phyloP scores from a whole-genome alignment of 2,113 vertebrate species.

The Agelaius phoeniceus region DNA sequence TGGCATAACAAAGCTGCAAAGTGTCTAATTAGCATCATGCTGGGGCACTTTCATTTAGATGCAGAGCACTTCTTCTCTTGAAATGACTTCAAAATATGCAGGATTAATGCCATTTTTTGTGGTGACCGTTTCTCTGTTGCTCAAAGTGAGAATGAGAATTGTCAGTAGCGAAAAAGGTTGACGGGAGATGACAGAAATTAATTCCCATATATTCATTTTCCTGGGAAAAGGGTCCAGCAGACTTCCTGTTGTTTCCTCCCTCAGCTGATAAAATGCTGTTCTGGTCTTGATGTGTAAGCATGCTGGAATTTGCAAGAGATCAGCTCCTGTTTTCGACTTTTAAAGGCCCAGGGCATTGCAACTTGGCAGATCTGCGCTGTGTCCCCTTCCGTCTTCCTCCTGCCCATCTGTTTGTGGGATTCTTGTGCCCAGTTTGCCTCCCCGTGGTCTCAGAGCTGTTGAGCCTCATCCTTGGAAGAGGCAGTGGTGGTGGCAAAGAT shows the following conservation, averaged over 20 bases:
- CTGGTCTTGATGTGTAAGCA: conserved; percentile 46
- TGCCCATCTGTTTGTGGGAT: conserved; percentile 66
- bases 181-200: conserved; percentile 37
- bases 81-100: conserved; percentile 57
- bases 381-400: conserved; percentile 20
- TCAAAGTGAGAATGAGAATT: conserved; percentile 61
- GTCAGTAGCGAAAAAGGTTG: conserved; percentile 24
- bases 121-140: conserved; percentile 3
- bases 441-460: conserved; percentile 56
- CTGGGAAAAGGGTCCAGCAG: conserved; percentile 27
- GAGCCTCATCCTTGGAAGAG: conserved; percentile 61
- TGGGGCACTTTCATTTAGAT: conserved; percentile 56
- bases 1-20: conserved; percentile 2
- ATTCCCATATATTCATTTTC: conserved; percentile 48
- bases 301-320: conserved; percentile 39
- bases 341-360: conserved; percentile 41
- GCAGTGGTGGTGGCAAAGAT: conserved; percentile 55
- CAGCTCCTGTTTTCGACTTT: conserved; percentile 23
- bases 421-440: conserved; percentile 57
- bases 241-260: conserved; percentile 45
- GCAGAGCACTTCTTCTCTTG: conserved; percentile 21
- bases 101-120: conserved; percentile 40
- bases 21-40: conserved; percentile 61
- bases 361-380: conserved; percentile 32
- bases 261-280: conserved; percentile 27